These are phyloP conservation scores for Metridium senile DNA, from an alignment of 92 coral and sea anemone genomes.

Conservation along the genomic window DNA sequence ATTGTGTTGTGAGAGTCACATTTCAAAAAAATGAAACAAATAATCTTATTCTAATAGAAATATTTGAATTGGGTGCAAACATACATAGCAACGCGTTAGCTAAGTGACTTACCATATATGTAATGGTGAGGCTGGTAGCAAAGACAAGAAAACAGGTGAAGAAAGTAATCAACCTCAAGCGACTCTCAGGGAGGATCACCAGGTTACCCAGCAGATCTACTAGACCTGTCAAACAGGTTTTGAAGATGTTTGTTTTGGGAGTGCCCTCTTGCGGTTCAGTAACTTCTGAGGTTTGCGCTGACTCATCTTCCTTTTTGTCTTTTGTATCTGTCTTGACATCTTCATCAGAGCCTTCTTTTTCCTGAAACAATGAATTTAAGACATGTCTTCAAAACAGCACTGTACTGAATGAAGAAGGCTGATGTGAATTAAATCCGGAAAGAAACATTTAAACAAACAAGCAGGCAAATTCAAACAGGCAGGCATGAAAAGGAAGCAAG, in stretches of 20 bases:
- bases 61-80: too few relatives aligned
- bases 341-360: constrained; percentile 31
- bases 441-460: too few relatives aligned
- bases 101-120: constrained; percentile 86
- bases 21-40: too few relatives aligned
- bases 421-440: too few relatives aligned
- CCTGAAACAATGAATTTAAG: constrained; percentile 13
- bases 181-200: constrained; percentile 76
- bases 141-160: constrained; percentile 70
- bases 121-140: constrained; percentile 63
- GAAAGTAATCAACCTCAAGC: constrained; percentile 57
- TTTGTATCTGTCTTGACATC: constrained; percentile 2
- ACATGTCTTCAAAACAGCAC: too few relatives aligned
- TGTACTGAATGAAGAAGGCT: too few relatives aligned
- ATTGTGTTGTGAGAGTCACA: too few relatives aligned
- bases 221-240: constrained; percentile 46
- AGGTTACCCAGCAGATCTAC: constrained; percentile 49
- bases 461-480: too few relatives aligned
- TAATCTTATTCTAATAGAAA: too few relatives aligned
- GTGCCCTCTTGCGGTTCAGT: constrained; percentile 18
- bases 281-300: constrained; percentile 6
- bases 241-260: constrained; percentile 17
- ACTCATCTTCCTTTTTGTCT: constrained; percentile 16
- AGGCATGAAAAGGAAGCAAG: too few relatives aligned
- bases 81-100: too few relatives aligned